Evolutionary conservation across 2,113 vertebrate species (phyloP).

Genomic region (Silurus asotus): DNA sequence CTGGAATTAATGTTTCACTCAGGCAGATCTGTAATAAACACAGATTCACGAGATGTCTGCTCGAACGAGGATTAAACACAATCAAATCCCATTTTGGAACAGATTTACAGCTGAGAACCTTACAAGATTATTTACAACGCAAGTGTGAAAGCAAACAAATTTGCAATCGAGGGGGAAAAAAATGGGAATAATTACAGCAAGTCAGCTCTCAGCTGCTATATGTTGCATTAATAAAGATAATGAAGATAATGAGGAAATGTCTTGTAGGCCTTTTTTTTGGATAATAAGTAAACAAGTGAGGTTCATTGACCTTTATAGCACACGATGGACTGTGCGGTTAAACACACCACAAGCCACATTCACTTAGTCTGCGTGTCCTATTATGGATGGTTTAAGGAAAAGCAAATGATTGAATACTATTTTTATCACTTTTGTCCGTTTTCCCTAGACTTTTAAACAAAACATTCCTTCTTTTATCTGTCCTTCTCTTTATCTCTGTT

Average conservation of each 20-base stretch:
- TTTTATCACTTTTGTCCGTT: too few relatives aligned
- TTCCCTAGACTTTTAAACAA: too few relatives aligned
- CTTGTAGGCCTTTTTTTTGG: too few relatives aligned
- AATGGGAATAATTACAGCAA: conserved; percentile 24
- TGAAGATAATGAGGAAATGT: conserved; percentile 3
- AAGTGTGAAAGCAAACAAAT: conserved; percentile 36
- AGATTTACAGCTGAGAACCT: conserved; percentile 33
- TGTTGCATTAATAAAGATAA: conserved; percentile 19
- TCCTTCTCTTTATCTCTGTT: too few relatives aligned
- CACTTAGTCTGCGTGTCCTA: too few relatives aligned
- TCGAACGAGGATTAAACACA: conserved; percentile 30
- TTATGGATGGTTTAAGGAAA: too few relatives aligned
- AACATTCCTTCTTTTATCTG: too few relatives aligned
- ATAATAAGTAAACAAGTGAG: neutral
- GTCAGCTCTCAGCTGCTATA: neutral
- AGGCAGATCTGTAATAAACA: conserved; percentile 45
- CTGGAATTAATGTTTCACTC: conserved; percentile 58
- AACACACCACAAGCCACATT: too few relatives aligned
- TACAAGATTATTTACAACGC: conserved; percentile 18
- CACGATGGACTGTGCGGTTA: too few relatives aligned
- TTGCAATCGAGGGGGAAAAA: conserved; percentile 1
- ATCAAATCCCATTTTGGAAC: conserved; percentile 36
- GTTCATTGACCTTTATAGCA: neutral
- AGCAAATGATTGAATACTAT: too few relatives aligned
- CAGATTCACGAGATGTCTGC: conserved; percentile 20